Base-by-base conservation (phyloP, 2,888 invertebrate genomes). In the Aquatica leii region DNA sequence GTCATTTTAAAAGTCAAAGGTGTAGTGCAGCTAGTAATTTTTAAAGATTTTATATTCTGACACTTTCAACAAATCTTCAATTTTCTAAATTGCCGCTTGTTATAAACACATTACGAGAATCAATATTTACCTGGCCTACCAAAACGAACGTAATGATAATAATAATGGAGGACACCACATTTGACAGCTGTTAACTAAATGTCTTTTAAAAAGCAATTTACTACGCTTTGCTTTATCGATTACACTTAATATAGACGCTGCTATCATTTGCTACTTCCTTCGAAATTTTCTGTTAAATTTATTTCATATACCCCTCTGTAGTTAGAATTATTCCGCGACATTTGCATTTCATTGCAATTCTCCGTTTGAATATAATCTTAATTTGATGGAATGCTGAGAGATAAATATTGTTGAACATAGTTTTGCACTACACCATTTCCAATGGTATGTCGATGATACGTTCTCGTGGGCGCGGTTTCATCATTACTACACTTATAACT, bases 261-360 rank as follows among this genome's bases (percentile, higher is more conserved):
- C 35, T 34, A 17, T 35, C 41, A 18, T 11, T 15, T 20, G 20
- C 41, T 52, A 52, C 15, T 53, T 52, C 49, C 34, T 21, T 37
- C 48, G 55, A 70, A 66, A 69, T 69, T 69, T 69, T 69, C 68
- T 69, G 65, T 68, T 65, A 67, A 71, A 70, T 71, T 69, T 71
- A 60, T 54, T 66, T 61, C 40, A 58, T 62, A 58, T 57, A 58
- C 62, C 52, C 62, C 69, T 63, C 61, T 62, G 65, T 65, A 31
- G 68, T 72, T 70, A 34, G 71, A 72, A 74, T 77, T 75, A 77
- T 77, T 77, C 76, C 76, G 64, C 70, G 69, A 76, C 77, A 77
- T 77, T 78, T 77, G 75, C 76, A 77, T 72, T 69, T 68, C 69
- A 69, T 69, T 72, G 69, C 67, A 59, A 58, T 64, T 66, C 62